Evolutionary conservation across 2,888 invertebrate species (phyloP).

Genomic region (Anodontia alba): DNA sequence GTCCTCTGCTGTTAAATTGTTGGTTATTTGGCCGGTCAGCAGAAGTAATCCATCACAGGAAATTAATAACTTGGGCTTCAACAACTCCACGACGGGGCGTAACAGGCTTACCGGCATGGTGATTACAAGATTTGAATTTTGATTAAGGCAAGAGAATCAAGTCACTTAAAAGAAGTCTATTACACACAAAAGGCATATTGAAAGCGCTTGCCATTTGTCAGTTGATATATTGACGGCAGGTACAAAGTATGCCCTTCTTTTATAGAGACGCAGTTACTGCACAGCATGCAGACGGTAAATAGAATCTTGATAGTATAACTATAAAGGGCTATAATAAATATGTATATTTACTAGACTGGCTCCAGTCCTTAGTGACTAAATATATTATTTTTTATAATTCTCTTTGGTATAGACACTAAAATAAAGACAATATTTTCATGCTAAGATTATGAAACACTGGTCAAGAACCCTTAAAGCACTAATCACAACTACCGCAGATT

Average conservation of each 20-base stretch:
- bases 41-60: constrained; percentile 50
- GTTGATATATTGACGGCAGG: constrained; percentile 51
- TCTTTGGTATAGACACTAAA: too few relatives aligned
- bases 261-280: constrained; percentile 26
- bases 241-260: constrained; percentile 31
- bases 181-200: constrained; percentile 42
- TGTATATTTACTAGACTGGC: too few relatives aligned
- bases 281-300: constrained; percentile 24
- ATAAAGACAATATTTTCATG: too few relatives aligned
- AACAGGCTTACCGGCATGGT: constrained; percentile 34
- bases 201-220: constrained; percentile 41
- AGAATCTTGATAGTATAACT: neutral
- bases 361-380: too few relatives aligned
- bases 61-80: constrained; percentile 44
- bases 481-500: too few relatives aligned
- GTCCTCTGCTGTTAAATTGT: neutral
- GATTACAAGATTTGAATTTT: constrained; percentile 36
- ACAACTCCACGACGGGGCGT: constrained; percentile 30
- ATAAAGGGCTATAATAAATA: neutral
- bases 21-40: constrained; percentile 53
- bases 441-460: too few relatives aligned
- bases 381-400: too few relatives aligned
- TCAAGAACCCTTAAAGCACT: too few relatives aligned
- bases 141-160: constrained; percentile 31
- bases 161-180: constrained; percentile 29